A percentile compares a stretch with the other conserved stretches of the same genome.
Evolutionary conservation across 2,888 invertebrate genomes (phyloP).

Genomic region (Drosophila kanekoi): DNA sequence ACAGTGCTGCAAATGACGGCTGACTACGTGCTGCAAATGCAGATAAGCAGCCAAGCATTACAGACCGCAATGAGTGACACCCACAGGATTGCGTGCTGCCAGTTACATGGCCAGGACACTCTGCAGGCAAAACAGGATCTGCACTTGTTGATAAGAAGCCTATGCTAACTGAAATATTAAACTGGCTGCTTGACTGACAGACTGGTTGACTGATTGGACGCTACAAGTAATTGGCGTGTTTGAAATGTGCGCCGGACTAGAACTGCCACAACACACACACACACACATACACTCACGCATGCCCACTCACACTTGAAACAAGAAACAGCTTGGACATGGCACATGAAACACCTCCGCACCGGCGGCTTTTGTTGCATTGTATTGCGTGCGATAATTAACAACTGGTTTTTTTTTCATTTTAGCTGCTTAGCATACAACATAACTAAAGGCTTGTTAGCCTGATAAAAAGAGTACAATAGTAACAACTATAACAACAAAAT

Average conservation of each 20-base stretch:
- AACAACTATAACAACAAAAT: slow-evolving; percentile 27
- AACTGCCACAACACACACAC: slow-evolving; percentile 21
- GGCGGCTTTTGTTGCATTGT: slow-evolving; percentile 45
- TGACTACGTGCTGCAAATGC: slow-evolving; percentile 68
- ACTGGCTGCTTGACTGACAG: slow-evolving; percentile 18
- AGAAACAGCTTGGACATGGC: slow-evolving; percentile 2
- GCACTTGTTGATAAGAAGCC: slow-evolving; percentile 43
- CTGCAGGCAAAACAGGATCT: slow-evolving; percentile 18
- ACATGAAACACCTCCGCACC: slow-evolving; percentile 29
- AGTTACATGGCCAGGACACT: slow-evolving; percentile 41
- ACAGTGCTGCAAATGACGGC: slow-evolving; percentile 21
- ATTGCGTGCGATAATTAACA: slow-evolving; percentile 77
- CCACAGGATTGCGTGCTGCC: slow-evolving; percentile 39
- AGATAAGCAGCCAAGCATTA: slow-evolving; percentile 51
- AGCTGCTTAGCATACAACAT: slow-evolving; percentile 77
- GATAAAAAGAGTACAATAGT: slow-evolving; percentile 61
- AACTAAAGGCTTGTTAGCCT: slow-evolving; percentile 72
- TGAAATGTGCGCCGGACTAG: slow-evolving; percentile 47
- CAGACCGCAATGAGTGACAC: slow-evolving; percentile 37
- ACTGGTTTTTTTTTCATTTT: slow-evolving; percentile 45
- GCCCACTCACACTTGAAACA: neutral
- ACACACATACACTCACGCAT: slow-evolving; percentile 9
- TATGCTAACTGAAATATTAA: slow-evolving; percentile 49
- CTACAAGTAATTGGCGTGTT: slow-evolving; percentile 61
- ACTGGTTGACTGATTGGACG: slow-evolving; percentile 34